phyloP scores from a whole-genome alignment of 2,113 vertebrate species.

The Willisornis vidua region DNA sequence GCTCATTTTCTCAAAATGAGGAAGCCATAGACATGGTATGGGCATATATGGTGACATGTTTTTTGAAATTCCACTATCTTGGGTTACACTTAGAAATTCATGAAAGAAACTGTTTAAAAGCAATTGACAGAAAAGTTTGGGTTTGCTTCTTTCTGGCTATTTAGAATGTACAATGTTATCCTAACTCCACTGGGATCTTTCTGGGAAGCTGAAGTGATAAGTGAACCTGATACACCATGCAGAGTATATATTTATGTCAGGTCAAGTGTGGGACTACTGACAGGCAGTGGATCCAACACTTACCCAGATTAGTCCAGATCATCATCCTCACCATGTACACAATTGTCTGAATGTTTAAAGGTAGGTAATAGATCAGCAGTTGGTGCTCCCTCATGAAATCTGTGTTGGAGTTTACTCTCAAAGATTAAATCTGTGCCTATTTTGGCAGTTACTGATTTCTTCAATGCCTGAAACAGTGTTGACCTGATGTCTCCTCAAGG shows the following conservation, averaged over 20 bases:
- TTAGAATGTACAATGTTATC: not conserved
- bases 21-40: not conserved
- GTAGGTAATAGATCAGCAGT: not conserved
- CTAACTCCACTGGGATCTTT: not conserved
- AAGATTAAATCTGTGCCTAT: not conserved
- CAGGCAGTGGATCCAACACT: not conserved
- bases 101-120: constrained; percentile 9
- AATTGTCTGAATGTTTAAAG: not conserved
- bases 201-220: not conserved
- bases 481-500: not conserved
- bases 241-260: not conserved
- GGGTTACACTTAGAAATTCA: not conserved
- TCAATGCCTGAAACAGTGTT: not conserved
- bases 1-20: not conserved
- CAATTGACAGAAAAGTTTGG: not conserved
- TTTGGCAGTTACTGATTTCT: not conserved
- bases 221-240: not conserved
- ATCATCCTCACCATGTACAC: not conserved
- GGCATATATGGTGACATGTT: not conserved
- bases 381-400: not conserved
- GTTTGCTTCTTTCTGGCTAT: not conserved
- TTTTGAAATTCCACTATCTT: not conserved
- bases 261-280: not conserved
- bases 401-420: not conserved
- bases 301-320: not conserved